Evolutionary conservation across 2,888 invertebrate genomes (phyloP).

Genomic region (Andrena trimmerana): DNA sequence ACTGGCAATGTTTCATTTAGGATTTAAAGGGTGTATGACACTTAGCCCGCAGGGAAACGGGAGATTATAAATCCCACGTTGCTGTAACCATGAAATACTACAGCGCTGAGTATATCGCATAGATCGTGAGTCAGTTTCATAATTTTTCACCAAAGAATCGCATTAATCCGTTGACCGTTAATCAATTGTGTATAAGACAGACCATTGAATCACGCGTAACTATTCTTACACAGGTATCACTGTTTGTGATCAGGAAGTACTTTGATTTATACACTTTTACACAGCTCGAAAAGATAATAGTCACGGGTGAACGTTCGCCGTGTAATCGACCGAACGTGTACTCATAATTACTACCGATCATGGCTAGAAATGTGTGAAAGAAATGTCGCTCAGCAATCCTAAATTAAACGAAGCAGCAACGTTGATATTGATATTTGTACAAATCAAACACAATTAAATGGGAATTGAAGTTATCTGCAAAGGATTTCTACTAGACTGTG

Average conservation of each 20-base stretch:
- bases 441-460: neutral
- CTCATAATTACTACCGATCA: neutral
- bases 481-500: neutral
- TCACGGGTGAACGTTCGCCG: neutral
- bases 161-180: neutral
- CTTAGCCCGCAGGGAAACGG: neutral
- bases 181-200: neutral
- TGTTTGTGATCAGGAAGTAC: neutral
- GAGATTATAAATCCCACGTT: neutral
- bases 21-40: neutral
- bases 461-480: neutral
- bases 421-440: neutral
- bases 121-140: neutral
- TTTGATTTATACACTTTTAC: neutral
- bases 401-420: neutral
- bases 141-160: neutral
- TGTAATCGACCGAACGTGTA: neutral
- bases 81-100: neutral
- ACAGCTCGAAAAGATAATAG: neutral
- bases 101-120: neutral
- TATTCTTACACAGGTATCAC: neutral
- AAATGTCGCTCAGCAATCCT: neutral
- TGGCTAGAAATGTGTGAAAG: neutral
- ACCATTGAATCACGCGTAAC: neutral
- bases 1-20: neutral